Evolutionary conservation across 2,797 vertebrate genomes (phyloP).

Genomic region (Clangula hyemalis): DNA sequence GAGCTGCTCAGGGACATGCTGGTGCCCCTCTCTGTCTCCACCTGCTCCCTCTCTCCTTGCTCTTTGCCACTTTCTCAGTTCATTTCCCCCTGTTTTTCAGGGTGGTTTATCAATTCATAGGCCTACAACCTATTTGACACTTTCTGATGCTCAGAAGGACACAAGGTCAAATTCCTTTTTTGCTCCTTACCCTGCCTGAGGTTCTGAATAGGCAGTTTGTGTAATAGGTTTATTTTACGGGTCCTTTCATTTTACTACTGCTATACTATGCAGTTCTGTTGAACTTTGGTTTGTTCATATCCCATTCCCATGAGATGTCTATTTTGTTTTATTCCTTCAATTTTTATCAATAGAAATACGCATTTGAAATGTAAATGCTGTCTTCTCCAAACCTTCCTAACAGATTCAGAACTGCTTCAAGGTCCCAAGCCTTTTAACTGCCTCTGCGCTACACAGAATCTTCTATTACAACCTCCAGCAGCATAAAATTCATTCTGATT

Average conservation of each 20-base stretch:
- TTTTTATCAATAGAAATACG: background rate
- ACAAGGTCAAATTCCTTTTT: background rate
- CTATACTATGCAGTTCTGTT: background rate
- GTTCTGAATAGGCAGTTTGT: background rate
- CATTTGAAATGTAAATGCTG: slow-evolving; percentile 5
- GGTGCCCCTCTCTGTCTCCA: background rate
- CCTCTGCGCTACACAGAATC: background rate
- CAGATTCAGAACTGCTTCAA: background rate
- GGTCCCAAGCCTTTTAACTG: background rate
- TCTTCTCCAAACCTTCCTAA: background rate
- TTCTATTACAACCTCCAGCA: background rate
- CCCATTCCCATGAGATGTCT: background rate
- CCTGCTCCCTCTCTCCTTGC: accelerated
- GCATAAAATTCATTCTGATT: background rate
- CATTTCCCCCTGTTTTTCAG: background rate
- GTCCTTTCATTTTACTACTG: background rate
- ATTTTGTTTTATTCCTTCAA: background rate
- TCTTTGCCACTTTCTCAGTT: background rate
- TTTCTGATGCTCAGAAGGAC: background rate
- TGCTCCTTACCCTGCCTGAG: background rate
- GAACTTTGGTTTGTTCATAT: slow-evolving; percentile 18
- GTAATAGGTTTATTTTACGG: background rate
- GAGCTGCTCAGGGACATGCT: accelerated
- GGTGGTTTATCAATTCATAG: background rate
- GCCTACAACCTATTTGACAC: background rate